These are phyloP conservation scores for Alouatta palliata DNA, from an alignment of 2,113 vertebrate genomes.

Conservation along the genomic window DNA sequence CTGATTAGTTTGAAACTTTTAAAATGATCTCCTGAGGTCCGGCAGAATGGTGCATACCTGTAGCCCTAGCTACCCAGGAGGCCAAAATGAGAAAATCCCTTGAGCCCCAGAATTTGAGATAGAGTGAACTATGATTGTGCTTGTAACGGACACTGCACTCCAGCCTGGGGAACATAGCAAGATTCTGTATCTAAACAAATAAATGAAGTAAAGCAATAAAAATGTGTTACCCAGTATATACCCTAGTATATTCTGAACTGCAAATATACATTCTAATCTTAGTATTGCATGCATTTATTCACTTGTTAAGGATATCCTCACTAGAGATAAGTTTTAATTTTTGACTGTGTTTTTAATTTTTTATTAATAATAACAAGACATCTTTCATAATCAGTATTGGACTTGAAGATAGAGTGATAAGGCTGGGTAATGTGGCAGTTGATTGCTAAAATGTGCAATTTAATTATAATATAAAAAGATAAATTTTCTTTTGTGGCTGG, in stretches of 20 bases:
- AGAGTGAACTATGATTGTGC: not conserved
- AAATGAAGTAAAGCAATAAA: not conserved
- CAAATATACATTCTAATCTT: not conserved
- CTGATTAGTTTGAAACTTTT: slow-evolving; percentile 28
- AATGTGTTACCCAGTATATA: not conserved
- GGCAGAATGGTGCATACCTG: not conserved
- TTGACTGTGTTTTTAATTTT: not conserved
- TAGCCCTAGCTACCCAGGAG: not conserved
- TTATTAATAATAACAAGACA: slow-evolving; percentile 38
- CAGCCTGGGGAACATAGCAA: not conserved
- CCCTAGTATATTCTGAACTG: not conserved
- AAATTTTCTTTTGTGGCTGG: not conserved
- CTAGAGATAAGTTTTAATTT: slow-evolving; percentile 34
- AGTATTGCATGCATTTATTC: slow-evolving; percentile 32
- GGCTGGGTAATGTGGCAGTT: not conserved
- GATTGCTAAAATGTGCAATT: not conserved
- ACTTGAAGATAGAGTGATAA: not conserved
- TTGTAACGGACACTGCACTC: not conserved
- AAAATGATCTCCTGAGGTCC: not conserved
- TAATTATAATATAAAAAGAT: slow-evolving; percentile 34
- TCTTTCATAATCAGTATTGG: not conserved
- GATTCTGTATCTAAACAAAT: not conserved
- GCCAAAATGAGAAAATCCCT: not conserved
- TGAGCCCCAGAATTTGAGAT: not conserved
- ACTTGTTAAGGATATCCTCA: slow-evolving; percentile 35